Evolutionary conservation across 2,113 vertebrate species (phyloP).

Genomic region (Microtus montanus): DNA sequence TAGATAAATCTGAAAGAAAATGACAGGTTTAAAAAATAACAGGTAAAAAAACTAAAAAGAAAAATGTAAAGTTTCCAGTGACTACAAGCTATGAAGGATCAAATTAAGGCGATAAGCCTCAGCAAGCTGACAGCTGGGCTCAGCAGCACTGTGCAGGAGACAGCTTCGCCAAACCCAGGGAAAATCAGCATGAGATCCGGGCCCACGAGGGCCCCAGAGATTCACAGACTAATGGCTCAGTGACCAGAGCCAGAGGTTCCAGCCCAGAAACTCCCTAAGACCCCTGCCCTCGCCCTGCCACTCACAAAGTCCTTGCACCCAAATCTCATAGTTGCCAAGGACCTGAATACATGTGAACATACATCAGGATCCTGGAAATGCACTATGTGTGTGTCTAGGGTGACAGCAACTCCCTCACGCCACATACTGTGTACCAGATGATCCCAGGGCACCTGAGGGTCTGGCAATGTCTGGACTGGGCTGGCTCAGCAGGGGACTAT

Average conservation of each 20-base stretch:
- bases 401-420: fast-evolving
- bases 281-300: background rate
- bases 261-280: too few relatives aligned
- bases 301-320: background rate
- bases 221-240: background rate
- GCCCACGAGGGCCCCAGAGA: too few relatives aligned
- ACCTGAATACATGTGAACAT: background rate
- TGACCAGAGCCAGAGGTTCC: background rate
- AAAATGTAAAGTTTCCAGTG: background rate
- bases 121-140: background rate
- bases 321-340: background rate
- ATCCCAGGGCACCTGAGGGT: background rate
- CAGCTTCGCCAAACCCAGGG: fast-evolving
- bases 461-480: background rate
- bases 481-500: background rate
- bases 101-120: background rate
- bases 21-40: background rate
- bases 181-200: background rate
- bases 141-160: too few relatives aligned
- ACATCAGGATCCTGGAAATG: background rate
- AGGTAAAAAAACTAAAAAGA: background rate
- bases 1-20: background rate
- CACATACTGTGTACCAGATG: background rate
- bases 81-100: background rate
- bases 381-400: background rate